Conservation (phyloP, 2,888 invertebrate genomes). For the Exocentrus adspersus region DNA sequence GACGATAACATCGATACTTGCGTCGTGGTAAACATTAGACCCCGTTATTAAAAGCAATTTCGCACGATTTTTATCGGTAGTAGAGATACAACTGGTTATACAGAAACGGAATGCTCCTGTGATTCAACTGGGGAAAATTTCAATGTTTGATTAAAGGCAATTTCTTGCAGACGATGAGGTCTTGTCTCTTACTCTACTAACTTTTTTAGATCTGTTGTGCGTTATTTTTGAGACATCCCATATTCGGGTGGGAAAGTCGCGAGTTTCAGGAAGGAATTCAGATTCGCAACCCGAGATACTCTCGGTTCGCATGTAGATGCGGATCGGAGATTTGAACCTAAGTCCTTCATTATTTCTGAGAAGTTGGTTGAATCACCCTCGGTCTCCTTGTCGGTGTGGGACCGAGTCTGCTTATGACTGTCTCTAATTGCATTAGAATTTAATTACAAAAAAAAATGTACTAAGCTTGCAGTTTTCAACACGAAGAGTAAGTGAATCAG, state of each 20-base stretch:
- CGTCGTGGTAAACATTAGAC: slow-evolving; percentile 17
- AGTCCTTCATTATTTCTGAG: slow-evolving; percentile 12
- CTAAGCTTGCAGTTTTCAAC: no score
- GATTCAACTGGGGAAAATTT: not conserved
- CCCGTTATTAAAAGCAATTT: slow-evolving; percentile 32
- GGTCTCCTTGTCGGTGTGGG: not conserved
- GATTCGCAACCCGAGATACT: slow-evolving; percentile 27
- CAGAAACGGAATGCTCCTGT: slow-evolving; percentile 22
- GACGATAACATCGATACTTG: slow-evolving; percentile 9
- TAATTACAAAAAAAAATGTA: not conserved
- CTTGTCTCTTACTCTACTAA: not conserved
- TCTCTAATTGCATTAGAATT: not conserved
- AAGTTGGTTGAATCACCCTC: not conserved
- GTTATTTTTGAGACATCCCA: not conserved
- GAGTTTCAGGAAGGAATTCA: slow-evolving; percentile 19
- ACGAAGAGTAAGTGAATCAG: no score
- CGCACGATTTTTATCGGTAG: slow-evolving; percentile 32
- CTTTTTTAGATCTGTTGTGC: not conserved
- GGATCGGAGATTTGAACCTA: slow-evolving; percentile 14
- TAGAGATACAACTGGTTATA: slow-evolving; percentile 14
- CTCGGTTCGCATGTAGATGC: slow-evolving; percentile 15
- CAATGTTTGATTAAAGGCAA: not conserved
- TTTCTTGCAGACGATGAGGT: not conserved
- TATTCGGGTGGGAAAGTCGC: not conserved
- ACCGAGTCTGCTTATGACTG: slow-evolving; percentile 2